Conservation (phyloP, 2,113 vertebrate genomes). For the Chloebia gouldiae region DNA sequence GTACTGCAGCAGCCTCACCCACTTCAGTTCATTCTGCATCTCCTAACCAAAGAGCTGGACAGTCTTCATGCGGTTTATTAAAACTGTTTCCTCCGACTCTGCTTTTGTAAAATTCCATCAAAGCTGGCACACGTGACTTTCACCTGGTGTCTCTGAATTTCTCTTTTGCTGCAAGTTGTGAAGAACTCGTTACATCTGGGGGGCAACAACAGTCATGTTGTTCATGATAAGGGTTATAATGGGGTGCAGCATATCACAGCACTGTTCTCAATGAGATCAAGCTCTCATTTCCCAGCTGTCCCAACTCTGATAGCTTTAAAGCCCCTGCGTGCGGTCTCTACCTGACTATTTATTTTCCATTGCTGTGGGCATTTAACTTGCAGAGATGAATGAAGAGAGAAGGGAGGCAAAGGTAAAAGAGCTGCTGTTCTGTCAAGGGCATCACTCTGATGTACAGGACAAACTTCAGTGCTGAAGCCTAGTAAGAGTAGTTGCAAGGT, state of each 20-base stretch:
- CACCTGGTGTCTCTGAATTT: constrained; percentile 41
- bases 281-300: constrained; percentile 37
- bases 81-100: constrained; percentile 25
- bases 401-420: not conserved
- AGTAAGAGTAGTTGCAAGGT: not conserved
- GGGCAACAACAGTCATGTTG: constrained; percentile 20
- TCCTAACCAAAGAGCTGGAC: not conserved
- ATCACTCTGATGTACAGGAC: not conserved
- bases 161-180: not conserved
- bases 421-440: not conserved
- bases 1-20: not conserved
- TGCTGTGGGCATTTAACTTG: constrained; percentile 29
- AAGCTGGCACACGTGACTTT: constrained; percentile 19
- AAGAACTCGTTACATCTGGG: not conserved
- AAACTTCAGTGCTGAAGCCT: not conserved
- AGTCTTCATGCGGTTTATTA: not conserved
- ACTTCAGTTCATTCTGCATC: not conserved
- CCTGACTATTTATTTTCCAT: constrained; percentile 32
- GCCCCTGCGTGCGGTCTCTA: not conserved
- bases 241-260: constrained; percentile 41
- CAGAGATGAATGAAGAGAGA: not conserved
- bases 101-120: constrained; percentile 38
- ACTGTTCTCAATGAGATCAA: not conserved
- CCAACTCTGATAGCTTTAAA: constrained; percentile 26
- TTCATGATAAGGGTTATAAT: constrained; percentile 37